phyloP scores from a whole-genome alignment of 2,797 vertebrate genomes.

The Myripristis murdjan region DNA sequence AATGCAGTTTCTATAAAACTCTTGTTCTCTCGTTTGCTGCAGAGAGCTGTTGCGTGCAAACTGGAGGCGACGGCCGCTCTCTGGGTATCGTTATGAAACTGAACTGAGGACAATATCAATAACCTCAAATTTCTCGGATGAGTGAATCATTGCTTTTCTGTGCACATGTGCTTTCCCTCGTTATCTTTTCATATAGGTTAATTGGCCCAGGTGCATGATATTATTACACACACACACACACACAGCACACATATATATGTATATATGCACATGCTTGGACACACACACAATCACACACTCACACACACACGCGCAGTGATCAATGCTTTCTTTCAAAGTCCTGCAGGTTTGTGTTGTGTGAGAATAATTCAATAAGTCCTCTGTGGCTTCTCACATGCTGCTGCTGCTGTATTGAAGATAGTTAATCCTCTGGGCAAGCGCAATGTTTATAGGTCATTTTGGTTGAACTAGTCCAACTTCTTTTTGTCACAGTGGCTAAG shows the following conservation, averaged over 20 bases:
- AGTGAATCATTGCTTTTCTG: constrained; percentile 72
- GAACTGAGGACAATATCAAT: constrained; percentile 70
- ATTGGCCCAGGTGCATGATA: too few relatives aligned
- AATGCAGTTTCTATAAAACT: not conserved
- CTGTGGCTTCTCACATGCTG: not conserved
- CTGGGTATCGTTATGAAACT: constrained; percentile 68
- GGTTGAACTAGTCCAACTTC: constrained; percentile 14
- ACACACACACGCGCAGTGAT: not conserved
- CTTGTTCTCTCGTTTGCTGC: not conserved
- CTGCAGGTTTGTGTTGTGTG: constrained; percentile 2
- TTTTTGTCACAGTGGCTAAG: constrained; percentile 2
- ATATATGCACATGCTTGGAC: constrained; percentile 5
- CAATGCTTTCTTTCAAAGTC: not conserved
- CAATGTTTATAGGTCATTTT: not conserved
- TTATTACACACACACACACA: too few relatives aligned
- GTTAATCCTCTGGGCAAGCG: too few relatives aligned
- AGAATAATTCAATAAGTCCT: not conserved
- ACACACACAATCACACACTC: constrained; percentile 19
- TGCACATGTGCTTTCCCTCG: constrained; percentile 64
- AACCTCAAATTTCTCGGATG: constrained; percentile 74
- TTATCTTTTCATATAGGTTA: constrained; percentile 28
- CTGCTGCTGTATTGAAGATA: too few relatives aligned
- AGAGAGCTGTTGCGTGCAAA: constrained; percentile 55
- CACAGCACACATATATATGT: too few relatives aligned
- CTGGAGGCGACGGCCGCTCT: constrained; percentile 23